A percentile compares a stretch with the other conserved stretches of the same genome.
Conservation (phyloP, 2,797 vertebrate species). For the Microctenopoma steveboyesi region DNA sequence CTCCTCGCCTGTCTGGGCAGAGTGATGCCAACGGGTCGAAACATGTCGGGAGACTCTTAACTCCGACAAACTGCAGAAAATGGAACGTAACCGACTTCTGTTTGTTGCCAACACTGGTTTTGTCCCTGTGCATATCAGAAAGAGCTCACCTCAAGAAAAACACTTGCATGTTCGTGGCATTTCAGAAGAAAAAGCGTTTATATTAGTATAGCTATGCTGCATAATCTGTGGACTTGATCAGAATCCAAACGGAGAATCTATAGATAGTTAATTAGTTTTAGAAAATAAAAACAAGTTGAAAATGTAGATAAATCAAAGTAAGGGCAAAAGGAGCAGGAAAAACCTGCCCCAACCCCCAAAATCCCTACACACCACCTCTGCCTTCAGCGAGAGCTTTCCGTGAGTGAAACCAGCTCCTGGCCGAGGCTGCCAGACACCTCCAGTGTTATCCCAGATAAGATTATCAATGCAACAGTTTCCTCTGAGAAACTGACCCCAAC, state of each 20-base stretch:
- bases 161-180: neutral
- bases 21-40: constrained; percentile 58
- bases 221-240: neutral
- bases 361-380: neutral
- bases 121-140: neutral
- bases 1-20: constrained; percentile 46
- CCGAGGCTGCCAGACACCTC: constrained; percentile 69
- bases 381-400: constrained; percentile 62
- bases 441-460: constrained; percentile 61
- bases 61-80: constrained; percentile 55
- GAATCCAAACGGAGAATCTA: neutral
- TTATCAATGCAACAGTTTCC: constrained; percentile 68
- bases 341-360: constrained; percentile 10
- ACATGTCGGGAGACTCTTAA: constrained; percentile 54
- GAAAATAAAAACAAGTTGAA: constrained; percentile 2
- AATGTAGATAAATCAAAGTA: neutral
- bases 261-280: neutral
- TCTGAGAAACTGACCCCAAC: constrained; percentile 47
- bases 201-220: neutral
- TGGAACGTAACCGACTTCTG: constrained; percentile 36
- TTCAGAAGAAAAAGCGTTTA: neutral
- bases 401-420: constrained; percentile 71
- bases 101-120: constrained; percentile 10
- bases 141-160: neutral
- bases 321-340: neutral